These are phyloP conservation scores for Cecidostiba fungosa DNA, from an alignment of 2,888 invertebrate species.

Conservation along the genomic window DNA sequence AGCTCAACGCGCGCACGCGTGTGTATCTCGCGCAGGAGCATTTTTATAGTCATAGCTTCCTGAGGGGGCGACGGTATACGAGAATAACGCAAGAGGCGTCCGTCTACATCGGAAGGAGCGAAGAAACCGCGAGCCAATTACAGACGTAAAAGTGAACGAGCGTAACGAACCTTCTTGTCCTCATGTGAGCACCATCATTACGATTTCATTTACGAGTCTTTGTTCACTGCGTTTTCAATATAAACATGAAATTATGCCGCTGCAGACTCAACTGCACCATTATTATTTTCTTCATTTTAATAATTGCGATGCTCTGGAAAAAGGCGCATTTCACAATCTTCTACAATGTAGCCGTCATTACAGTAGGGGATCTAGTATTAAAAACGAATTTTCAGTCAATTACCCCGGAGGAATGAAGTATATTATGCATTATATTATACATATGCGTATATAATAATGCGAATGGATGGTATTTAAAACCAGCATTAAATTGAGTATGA, in stretches of 20 bases:
- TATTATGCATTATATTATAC: background rate
- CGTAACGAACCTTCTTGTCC: conserved; percentile 64
- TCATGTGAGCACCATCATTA: conserved; percentile 56
- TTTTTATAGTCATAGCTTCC: conserved; percentile 73
- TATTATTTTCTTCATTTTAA: conserved; percentile 36
- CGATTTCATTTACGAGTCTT: conserved; percentile 61
- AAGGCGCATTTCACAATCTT: conserved; percentile 41
- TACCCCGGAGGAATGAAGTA: background rate
- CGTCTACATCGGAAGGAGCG: conserved; percentile 44
- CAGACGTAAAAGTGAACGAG: conserved; percentile 64
- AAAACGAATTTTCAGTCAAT: conserved; percentile 23
- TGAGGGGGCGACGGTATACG: conserved; percentile 63
- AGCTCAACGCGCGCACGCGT: conserved; percentile 60
- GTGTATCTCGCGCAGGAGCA: conserved; percentile 63
- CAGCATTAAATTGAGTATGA: background rate
- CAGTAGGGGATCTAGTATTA: background rate
- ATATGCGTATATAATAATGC: background rate
- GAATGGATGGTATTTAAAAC: background rate
- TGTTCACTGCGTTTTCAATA: conserved; percentile 56
- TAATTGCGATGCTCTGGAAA: conserved; percentile 30
- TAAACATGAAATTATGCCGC: conserved; percentile 43
- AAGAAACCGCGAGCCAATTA: conserved; percentile 65
- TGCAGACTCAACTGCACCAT: background rate
- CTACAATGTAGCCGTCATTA: conserved; percentile 34
- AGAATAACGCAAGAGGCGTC: conserved; percentile 44